Evolutionary conservation across 1,140 invertebrate genomes (phyloP), one percentile per base, ranked within the genome.

Genomic region (Zaprionus tsacasi): DNA sequence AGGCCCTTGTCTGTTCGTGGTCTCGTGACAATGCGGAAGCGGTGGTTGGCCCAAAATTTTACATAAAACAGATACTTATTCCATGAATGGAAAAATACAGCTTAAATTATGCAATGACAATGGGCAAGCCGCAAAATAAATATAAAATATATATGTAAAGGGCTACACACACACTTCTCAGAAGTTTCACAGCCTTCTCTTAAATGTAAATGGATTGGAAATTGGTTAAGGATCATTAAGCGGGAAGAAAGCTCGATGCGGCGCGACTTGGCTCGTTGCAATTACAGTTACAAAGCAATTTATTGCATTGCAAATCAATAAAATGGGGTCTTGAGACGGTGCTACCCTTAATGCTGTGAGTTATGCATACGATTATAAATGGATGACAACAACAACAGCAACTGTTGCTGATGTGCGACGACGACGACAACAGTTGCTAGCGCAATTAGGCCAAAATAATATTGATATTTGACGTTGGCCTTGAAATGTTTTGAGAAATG

Each of bases 231-330:
- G 43, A 33, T 59, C 54, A 57, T 64, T 70, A 64, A 48, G 64
- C 56, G n/a, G 78, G 82, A 87, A 88, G 83, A 83, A 88, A 83
- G 85, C 80, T 72, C 17, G 38, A 38, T 0, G 36, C 11, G 36
- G 36, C 12, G 5, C 36, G 13, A 38, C 21, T n/a, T 2, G n/a
- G 2, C 40, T 45, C 50, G 40, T 63, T 21, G 59, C 30, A 35
- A 48, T 57, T 36, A 48, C 82, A 70, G 78, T 79, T 85, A 86
- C 69, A 76, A 68, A 66, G 69, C 61, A 83, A 88, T 87, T 87
- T 86, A 87, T 77, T 74, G 83, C 79, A 78, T 70, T 71, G 76
- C 65, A 83, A 87, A 87, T 87, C 79, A 87, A 88, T 87, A 74
- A 65, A 71, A 65, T 60, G 21, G 13, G 3, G 12, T 1, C 38